Base-by-base conservation (phyloP, 2,888 invertebrate species). In the Cryptus viduatorius region DNA sequence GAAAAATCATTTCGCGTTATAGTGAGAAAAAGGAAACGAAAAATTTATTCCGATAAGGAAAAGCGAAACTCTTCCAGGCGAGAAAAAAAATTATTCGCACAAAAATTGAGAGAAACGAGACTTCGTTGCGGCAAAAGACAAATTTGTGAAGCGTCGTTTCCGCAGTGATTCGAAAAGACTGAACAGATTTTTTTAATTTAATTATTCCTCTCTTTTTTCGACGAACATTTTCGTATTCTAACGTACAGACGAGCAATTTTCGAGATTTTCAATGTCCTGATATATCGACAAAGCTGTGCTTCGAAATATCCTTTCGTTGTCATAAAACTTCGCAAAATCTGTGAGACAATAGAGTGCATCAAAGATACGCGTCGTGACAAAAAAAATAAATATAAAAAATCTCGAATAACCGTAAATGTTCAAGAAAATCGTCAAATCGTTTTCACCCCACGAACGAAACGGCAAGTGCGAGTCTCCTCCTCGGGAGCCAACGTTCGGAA, bases 221-320 rank as follows among this genome's bases (percentile, higher is more conserved):
- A 16, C 8, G 53, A n/a, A 29, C 24, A 12, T 44, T 46, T 5
- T 59, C 4, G 4, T 29, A 24, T 14, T 0, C n/a, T n/a, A 61
- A 31, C 14, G n/a, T 59, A 1, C n/a, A 14, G 14, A 31, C 24
- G 14, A 67, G 56, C 0, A 19, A 50, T 50, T 44, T 19, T 2
- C 19, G 14, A 0, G 31, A 0, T 68, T 53, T 44, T 64, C 88
- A 82, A 91, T 91, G 91, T 90, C 88, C 89, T 90, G 91, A 91
- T 90, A 90, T 89, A 7, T 88, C 88, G 87, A 89, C 88, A 88
- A 85, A 86, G 53, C 7, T 53, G 48, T 86, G 37, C 37, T 37
- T 31, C 37, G 59, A 71, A 68, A 79, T 50, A 14, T 56, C 24
- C 12, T 37, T 37, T 3, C 24, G 1, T 5, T n/a, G 0, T 7